Evolutionary conservation across 2,888 invertebrate species (phyloP).

Genomic region (Perithous albicinctus): DNA sequence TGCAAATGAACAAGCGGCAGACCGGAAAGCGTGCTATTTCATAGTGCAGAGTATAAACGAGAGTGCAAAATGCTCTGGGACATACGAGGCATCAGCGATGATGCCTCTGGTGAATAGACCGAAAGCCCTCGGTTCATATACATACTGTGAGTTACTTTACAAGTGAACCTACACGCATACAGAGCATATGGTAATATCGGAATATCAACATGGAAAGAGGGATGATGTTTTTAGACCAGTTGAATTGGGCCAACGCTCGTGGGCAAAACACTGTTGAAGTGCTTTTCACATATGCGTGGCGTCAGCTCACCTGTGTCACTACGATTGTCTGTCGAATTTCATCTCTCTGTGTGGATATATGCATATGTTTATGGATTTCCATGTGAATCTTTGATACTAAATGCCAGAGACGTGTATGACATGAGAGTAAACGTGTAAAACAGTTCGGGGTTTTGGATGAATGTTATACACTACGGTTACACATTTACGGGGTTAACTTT

Average conservation of each 20-base stretch:
- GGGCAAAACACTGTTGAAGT: constrained; percentile 64
- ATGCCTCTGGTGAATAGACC: constrained; percentile 42
- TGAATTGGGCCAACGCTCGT: constrained; percentile 41
- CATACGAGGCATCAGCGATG: constrained; percentile 49
- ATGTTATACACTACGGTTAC: constrained; percentile 35
- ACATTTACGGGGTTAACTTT: constrained; percentile 61
- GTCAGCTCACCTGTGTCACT: neutral
- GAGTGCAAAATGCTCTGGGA: constrained; percentile 50
- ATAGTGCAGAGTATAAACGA: constrained; percentile 39
- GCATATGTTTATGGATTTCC: constrained; percentile 24
- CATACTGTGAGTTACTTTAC: neutral
- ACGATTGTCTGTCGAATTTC: constrained; percentile 31
- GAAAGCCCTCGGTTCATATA: constrained; percentile 37
- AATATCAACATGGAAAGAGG: constrained; percentile 53
- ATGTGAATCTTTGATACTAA: constrained; percentile 41
- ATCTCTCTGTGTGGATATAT: constrained; percentile 19
- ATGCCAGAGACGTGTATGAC: constrained; percentile 35
- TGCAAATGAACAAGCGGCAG: constrained; percentile 13
- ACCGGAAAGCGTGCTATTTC: constrained; percentile 43
- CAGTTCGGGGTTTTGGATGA: constrained; percentile 19
- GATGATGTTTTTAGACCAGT: constrained; percentile 57
- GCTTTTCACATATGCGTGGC: constrained; percentile 59
- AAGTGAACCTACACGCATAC: constrained; percentile 19
- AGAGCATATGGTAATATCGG: constrained; percentile 54
- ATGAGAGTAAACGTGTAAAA: constrained; percentile 47